Percentiles rank a stretch among this genome's conserved stretches.
Evolutionary conservation across 2,888 invertebrate genomes (phyloP).

Genomic region (Sphaerolaimus hirsutus): DNA sequence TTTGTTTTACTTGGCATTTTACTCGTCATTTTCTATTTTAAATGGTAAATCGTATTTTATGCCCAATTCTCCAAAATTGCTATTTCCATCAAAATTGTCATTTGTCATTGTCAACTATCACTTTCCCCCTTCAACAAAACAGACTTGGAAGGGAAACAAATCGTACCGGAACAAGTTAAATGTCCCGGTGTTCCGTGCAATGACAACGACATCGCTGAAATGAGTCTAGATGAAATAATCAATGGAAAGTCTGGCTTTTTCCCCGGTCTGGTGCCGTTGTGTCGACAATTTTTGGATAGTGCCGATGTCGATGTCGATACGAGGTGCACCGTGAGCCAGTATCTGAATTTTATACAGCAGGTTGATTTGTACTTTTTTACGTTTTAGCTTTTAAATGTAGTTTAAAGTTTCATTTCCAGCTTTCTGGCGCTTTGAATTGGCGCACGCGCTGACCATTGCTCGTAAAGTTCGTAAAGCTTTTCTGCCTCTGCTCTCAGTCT

Average conservation of each 20-base stretch:
- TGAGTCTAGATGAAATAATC: slow-evolving; percentile 80
- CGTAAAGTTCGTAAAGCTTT: too few species aligned
- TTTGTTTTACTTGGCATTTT: too few species aligned
- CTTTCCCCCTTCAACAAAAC: too few species aligned
- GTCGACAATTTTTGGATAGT: slow-evolving; percentile 70
- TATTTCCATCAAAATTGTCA: slow-evolving; percentile 72
- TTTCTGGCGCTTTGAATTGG: too few species aligned
- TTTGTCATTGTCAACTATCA: too few species aligned
- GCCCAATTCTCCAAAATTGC: slow-evolving; percentile 44
- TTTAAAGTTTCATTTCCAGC: too few species aligned
- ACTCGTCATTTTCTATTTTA: too few species aligned
- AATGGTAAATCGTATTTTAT: neutral
- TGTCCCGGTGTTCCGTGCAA: neutral
- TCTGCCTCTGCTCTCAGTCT: too few species aligned
- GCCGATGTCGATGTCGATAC: slow-evolving; percentile 97
- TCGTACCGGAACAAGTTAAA: slow-evolving; percentile 39
- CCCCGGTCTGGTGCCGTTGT: slow-evolving; percentile 75
- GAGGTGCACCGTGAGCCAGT: slow-evolving; percentile 83
- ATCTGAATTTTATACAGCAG: slow-evolving; percentile 42
- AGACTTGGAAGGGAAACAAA: too few species aligned
- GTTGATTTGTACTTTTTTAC: slow-evolving; percentile 4
- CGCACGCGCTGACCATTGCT: too few species aligned
- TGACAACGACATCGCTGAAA: slow-evolving; percentile 33
- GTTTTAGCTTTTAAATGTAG: neutral
- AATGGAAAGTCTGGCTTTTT: slow-evolving; percentile 72